Conservation (phyloP, 2,113 vertebrate species). For the Siniperca knerii region DNA sequence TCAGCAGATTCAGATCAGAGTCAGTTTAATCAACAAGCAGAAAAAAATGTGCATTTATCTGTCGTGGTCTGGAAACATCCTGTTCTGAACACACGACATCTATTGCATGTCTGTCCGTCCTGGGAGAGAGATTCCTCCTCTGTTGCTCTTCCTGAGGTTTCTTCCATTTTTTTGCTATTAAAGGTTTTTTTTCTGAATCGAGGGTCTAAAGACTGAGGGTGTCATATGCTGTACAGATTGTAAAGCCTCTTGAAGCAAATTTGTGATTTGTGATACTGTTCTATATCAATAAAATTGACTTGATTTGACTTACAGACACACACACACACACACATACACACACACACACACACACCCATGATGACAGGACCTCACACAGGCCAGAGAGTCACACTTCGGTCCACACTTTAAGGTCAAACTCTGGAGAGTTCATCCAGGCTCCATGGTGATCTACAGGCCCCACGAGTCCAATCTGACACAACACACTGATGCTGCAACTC, state of each 20-base stretch:
- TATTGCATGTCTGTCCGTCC: too few relatives aligned
- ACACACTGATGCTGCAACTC: conserved; percentile 16
- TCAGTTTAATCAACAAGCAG: background rate
- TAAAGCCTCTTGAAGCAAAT: too few relatives aligned
- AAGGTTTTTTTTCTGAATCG: too few relatives aligned
- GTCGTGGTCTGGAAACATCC: background rate
- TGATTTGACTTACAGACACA: background rate
- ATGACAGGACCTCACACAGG: background rate
- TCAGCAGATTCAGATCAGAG: background rate
- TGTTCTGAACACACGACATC: background rate
- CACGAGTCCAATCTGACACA: conserved; percentile 7
- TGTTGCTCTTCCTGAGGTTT: too few relatives aligned
- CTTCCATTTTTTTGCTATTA: too few relatives aligned
- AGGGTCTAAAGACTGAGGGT: too few relatives aligned
- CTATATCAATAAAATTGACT: too few relatives aligned
- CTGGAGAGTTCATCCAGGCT: conserved; percentile 32
- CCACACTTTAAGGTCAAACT: conserved; percentile 10
- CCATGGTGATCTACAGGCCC: conserved; percentile 29
- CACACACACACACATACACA: conserved; percentile 20
- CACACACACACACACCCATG: conserved; percentile 6
- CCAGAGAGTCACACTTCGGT: background rate
- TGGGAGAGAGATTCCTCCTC: too few relatives aligned
- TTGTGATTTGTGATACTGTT: too few relatives aligned
- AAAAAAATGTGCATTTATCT: background rate
- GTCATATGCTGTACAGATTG: too few relatives aligned